A percentile compares a stretch with the other conserved stretches of the same genome.
Evolutionary conservation across 92 coral and sea anemone species (phyloP).

Genomic region (Actinernus sp.): DNA sequence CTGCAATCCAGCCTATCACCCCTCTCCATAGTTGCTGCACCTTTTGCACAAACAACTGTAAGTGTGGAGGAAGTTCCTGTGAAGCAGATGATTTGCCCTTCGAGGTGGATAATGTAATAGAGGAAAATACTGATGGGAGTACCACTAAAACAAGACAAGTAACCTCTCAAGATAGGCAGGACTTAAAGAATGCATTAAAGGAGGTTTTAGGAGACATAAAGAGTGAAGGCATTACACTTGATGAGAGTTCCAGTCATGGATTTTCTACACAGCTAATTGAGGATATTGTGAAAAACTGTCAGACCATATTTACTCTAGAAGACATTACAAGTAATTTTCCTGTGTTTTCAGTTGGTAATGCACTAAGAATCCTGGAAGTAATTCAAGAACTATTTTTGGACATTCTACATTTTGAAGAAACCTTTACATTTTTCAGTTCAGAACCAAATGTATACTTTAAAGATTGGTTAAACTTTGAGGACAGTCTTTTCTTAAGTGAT

Average conservation of each 20-base stretch:
- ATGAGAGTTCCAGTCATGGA: conserved; percentile 43
- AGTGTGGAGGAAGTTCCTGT: conserved; percentile 39
- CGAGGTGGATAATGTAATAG: conserved; percentile 1
- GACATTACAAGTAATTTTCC: conserved; percentile 27
- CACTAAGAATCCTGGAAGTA: conserved; percentile 47
- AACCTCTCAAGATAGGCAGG: conserved; percentile 26
- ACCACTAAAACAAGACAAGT: conserved; percentile 10
- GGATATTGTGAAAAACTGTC: conserved; percentile 25
- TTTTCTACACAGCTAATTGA: conserved; percentile 49
- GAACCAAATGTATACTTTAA: background rate
- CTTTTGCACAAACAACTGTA: conserved; percentile 32
- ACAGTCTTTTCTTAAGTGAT: conserved; percentile 2
- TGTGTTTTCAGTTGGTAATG: conserved; percentile 41
- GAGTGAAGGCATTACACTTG: conserved; percentile 9
- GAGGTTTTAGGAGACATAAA: conserved; percentile 30
- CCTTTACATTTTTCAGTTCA: conserved; percentile 12
- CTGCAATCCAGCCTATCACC: conserved; percentile 34
- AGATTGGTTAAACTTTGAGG: conserved; percentile 6
- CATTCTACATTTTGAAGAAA: conserved; percentile 53
- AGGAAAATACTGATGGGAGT: conserved; percentile 4
- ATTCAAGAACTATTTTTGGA: conserved; percentile 60
- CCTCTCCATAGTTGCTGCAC: conserved; percentile 67
- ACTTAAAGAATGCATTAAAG: conserved; percentile 30
- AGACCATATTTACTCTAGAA: conserved; percentile 33
- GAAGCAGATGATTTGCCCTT: too few species aligned